Evolutionary conservation across 1,140 invertebrate species (phyloP).

Genomic region (Chrysoperla carnea): DNA sequence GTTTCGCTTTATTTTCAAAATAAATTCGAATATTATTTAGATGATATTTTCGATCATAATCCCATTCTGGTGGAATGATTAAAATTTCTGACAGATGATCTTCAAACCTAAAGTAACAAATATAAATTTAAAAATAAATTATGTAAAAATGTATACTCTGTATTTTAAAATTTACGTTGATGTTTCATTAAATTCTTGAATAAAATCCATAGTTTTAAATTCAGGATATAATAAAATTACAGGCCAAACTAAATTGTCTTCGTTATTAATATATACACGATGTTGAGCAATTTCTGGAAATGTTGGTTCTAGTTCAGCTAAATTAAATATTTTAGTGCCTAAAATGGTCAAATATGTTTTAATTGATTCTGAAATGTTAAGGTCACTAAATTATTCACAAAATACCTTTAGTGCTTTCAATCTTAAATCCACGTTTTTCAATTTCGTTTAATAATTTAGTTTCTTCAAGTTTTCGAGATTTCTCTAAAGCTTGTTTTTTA

Average conservation of each 20-base stretch:
- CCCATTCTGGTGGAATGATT: conserved; percentile 52
- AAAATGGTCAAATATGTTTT: conserved; percentile 4
- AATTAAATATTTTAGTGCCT: conserved; percentile 19
- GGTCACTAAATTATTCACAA: not conserved
- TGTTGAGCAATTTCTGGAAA: conserved; percentile 37
- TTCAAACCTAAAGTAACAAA: conserved; percentile 33
- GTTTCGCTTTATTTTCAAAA: conserved; percentile 53
- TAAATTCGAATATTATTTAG: conserved; percentile 51
- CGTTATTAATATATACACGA: conserved; percentile 37
- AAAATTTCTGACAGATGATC: conserved; percentile 60
- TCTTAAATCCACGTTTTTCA: conserved; percentile 27
- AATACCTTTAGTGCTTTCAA: conserved; percentile 18
- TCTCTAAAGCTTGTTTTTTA: conserved; percentile 28
- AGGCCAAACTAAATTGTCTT: conserved; percentile 55
- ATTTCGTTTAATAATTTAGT: conserved; percentile 28
- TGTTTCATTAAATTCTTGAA: conserved; percentile 55
- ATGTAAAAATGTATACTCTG: not conserved
- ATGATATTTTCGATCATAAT: conserved; percentile 48
- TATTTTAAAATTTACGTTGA: conserved; percentile 29
- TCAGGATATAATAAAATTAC: conserved; percentile 73
- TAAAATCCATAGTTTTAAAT: conserved; percentile 48
- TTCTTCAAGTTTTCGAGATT: conserved; percentile 28
- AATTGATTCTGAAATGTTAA: not conserved
- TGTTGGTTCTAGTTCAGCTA: conserved; percentile 36
- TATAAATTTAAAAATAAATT: not conserved